Evolutionary conservation across 2,797 vertebrate genomes (phyloP).

Genomic region (Paedocypris micromegethes): DNA sequence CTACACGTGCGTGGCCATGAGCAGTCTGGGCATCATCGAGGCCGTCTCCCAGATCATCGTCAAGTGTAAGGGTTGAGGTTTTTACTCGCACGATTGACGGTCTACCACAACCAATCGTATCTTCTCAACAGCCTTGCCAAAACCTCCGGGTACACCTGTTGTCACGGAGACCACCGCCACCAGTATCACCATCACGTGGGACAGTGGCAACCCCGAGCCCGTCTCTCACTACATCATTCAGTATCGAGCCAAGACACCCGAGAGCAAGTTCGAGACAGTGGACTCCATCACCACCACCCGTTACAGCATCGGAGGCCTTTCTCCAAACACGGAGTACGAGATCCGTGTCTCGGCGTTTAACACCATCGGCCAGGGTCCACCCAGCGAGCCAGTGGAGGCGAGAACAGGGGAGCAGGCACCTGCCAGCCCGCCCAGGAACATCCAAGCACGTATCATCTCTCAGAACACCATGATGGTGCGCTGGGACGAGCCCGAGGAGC

Average conservation of each 20-base stretch:
- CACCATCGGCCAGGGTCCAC: constrained; percentile 93
- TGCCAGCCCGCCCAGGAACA: constrained; percentile 87
- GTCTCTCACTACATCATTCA: constrained; percentile 96
- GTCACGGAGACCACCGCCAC: constrained; percentile 97
- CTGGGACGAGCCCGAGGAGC: constrained; percentile 97
- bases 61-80: constrained; percentile 81
- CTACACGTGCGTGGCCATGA: constrained; percentile 99
- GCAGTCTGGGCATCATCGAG: constrained; percentile 96
- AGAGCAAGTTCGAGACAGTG: constrained; percentile 91
- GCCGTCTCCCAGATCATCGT: constrained; percentile 95
- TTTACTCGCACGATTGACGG: neutral
- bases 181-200: constrained; percentile 98
- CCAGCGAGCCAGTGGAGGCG: constrained; percentile 90
- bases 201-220: constrained; percentile 95
- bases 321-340: constrained; percentile 96
- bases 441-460: constrained; percentile 91
- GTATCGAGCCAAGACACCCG: constrained; percentile 90
- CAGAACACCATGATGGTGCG: constrained; percentile 94
- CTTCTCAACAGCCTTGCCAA: constrained; percentile 81
- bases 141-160: constrained; percentile 88
- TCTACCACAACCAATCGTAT: neutral
- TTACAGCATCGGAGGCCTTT: constrained; percentile 96
- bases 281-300: constrained; percentile 96
- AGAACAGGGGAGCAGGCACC: constrained; percentile 94
- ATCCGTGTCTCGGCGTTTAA: constrained; percentile 94